Conservation (phyloP, 2,888 invertebrate species). For the Ptycholaimellus sp. region DNA sequence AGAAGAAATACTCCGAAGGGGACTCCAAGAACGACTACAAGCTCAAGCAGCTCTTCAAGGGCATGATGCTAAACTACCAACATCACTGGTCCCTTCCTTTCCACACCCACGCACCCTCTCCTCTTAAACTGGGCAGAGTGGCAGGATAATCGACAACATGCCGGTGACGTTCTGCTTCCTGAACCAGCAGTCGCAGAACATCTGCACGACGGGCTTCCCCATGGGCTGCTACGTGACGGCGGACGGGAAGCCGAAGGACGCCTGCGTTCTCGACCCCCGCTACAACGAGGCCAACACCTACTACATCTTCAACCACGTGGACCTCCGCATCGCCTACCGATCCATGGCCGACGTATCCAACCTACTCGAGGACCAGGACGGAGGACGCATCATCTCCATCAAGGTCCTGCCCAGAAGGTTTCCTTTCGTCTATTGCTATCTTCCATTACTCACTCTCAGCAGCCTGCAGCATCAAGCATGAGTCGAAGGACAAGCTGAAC, state of each 20-base stretch:
- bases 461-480: constrained; percentile 36
- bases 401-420: constrained; percentile 33
- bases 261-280: constrained; percentile 29
- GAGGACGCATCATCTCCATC: constrained; percentile 53
- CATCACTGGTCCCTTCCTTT: constrained; percentile 73
- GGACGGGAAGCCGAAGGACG: constrained; percentile 32
- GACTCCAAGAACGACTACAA: constrained; percentile 38
- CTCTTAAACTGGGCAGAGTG: neutral
- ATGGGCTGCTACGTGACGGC: constrained; percentile 72
- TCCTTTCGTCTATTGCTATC: neutral
- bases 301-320: constrained; percentile 88
- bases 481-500: constrained; percentile 12
- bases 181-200: constrained; percentile 21
- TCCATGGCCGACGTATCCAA: constrained; percentile 57
- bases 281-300: constrained; percentile 41
- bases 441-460: neutral
- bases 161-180: constrained; percentile 87
- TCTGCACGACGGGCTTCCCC: constrained; percentile 80
- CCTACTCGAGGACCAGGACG: constrained; percentile 41
- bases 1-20: constrained; percentile 45
- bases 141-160: constrained; percentile 61
- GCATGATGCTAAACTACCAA: constrained; percentile 79
- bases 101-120: no score
- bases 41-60: constrained; percentile 59
- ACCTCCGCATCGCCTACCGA: constrained; percentile 63